A percentile compares a stretch with the other conserved stretches of the same genome.
These are phyloP conservation scores for Hemistola chrysoprasaria DNA, from an alignment of 2,888 invertebrate species.

Conservation along the genomic window DNA sequence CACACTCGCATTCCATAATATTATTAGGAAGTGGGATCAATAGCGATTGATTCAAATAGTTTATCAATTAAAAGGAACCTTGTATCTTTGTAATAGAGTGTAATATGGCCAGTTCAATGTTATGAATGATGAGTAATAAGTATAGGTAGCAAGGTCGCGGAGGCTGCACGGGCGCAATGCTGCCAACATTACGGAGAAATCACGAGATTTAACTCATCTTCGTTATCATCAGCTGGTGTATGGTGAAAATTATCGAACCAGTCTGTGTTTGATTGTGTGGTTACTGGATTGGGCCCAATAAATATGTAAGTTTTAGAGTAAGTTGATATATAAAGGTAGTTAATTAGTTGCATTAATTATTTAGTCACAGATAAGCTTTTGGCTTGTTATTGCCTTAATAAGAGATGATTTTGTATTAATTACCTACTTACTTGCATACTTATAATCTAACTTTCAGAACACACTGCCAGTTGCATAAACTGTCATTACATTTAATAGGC, in stretches of 20 bases:
- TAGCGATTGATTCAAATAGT: no score
- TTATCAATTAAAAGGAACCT: not conserved
- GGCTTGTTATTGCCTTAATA: no score
- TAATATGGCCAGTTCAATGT: constrained; percentile 3
- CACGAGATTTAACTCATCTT: constrained; percentile 75
- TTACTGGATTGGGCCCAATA: constrained; percentile 35
- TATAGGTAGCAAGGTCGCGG: constrained; percentile 46
- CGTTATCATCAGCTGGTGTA: constrained; percentile 75
- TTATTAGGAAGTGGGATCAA: no score
- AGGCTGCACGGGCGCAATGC: constrained; percentile 71
- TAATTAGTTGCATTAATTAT: not conserved
- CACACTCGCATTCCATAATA: no score
- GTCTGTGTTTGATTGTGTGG: constrained; percentile 39
- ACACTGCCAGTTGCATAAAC: no score
- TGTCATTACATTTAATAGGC: no score
- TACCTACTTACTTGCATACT: no score
- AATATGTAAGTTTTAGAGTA: constrained; percentile 41
- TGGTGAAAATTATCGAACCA: constrained; percentile 45
- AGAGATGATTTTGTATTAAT: no score
- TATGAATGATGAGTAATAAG: constrained; percentile 39
- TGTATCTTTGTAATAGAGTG: constrained; percentile 3
- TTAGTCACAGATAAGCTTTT: constrained; percentile 1
- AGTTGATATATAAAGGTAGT: not conserved
- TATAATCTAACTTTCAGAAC: no score
- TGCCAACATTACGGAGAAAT: constrained; percentile 66